Evolutionary conservation across 2,888 invertebrate genomes (phyloP).

Genomic region (Eupithecia inturbata): DNA sequence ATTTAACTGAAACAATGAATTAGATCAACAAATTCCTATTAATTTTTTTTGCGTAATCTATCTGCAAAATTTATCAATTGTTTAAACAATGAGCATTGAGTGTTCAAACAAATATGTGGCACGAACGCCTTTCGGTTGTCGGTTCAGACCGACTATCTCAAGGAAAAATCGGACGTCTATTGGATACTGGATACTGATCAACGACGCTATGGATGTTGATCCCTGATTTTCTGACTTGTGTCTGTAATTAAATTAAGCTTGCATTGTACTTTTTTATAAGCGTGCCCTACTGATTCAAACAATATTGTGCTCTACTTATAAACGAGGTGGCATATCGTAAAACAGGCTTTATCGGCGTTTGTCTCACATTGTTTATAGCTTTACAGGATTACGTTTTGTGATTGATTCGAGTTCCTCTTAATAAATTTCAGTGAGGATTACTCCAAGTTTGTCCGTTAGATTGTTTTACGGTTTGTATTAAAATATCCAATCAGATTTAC

Average conservation of each 20-base stretch:
- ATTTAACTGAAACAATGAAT: neutral
- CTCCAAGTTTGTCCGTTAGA: constrained; percentile 61
- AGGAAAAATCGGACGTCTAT: neutral
- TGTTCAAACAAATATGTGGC: neutral
- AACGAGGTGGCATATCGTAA: constrained; percentile 81
- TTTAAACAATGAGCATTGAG: neutral
- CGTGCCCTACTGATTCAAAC: constrained; percentile 7
- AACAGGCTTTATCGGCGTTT: constrained; percentile 71
- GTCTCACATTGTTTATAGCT: constrained; percentile 76
- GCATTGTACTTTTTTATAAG: neutral
- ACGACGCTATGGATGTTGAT: neutral
- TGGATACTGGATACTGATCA: neutral
- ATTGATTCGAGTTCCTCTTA: constrained; percentile 76
- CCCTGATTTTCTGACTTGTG: neutral
- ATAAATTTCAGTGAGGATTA: constrained; percentile 68
- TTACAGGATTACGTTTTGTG: constrained; percentile 76
- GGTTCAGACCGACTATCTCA: neutral
- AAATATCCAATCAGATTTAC: constrained; percentile 64
- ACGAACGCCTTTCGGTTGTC: too few species aligned
- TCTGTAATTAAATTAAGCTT: neutral
- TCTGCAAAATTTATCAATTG: neutral
- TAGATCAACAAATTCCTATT: neutral
- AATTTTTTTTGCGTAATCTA: neutral
- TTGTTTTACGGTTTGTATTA: constrained; percentile 69
- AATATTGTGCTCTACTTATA: constrained; percentile 59